Base-by-base conservation (phyloP, 2,888 invertebrate species). In the Tinea semifulvella region DNA sequence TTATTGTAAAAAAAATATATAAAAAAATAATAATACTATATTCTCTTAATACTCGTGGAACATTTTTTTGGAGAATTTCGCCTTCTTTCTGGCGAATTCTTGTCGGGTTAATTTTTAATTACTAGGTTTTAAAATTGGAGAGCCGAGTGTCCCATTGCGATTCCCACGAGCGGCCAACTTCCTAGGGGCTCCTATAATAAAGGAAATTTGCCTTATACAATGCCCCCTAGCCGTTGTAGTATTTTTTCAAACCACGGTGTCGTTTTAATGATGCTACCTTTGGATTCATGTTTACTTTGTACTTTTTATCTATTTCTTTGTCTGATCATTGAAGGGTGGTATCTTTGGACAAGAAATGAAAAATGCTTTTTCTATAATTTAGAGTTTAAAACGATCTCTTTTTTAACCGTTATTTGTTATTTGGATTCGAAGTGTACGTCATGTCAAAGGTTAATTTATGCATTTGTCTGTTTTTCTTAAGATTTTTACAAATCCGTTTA, bases 261-360 rank as follows among this genome's bases (percentile, higher is more conserved):
- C 70, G 60, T 55, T 74, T 68, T 76, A 74, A 77, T 72, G 73
- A 75, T 58, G 56, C 58, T 53, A 54, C 52, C 59, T 61, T 60
- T 63, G 54, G 57, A 60, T 65, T 61, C 61, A 50, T 76, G 72
- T 77, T 79, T 77, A 76, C 70, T 68, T 67, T 68, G 62, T 61
- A 58, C 64, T 61, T 65, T 40, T 72, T 74, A 68, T 75, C 68
- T 67, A 62, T 63, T 58, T 58, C 64, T 61, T 70, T 76, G 68
- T 73, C 45, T 49, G 25, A 28, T 51, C 17, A 48, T 54, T 53
- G 54, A 61, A 56, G 73, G 73, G 74, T 65, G 69, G 68, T 65
- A 58, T 65, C 67, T 72, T 73, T 75, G 63, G 69, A 70, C 66
- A 66, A 61, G 61, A 57, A 54, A 66, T 67, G 68, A 73, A 67